Base-by-base conservation (phyloP, 2,113 vertebrate genomes). In the Dipodomys stephensi region DNA sequence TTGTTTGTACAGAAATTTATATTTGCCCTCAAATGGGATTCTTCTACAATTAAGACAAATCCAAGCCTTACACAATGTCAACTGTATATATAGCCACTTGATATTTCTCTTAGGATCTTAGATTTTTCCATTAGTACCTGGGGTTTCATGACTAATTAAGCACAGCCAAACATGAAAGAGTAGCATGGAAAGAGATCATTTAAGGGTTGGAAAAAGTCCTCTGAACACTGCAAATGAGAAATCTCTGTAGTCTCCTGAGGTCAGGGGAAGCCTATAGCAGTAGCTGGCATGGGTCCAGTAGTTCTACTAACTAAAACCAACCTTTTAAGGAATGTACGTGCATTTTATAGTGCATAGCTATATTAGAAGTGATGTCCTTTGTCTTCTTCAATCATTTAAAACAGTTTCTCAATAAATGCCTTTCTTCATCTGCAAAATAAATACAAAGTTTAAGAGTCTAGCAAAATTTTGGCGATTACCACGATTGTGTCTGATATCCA, bases 311-410 rank as follows among this genome's bases (percentile, higher is more conserved):
- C 18, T 80, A 30, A 18, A 22, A 12, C 20, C 4, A 2, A 28
- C 15, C 7, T 28, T 82, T 81, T 72, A 46, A 88, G 78, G 78
- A 44, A 4, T 68, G n/a, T 79, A 35, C 16, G 25, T 10, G 8
- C 25, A 69, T 82, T 81, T 90, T 3, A 71, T 76, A 74, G 25
- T 28, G 16, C 46, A 53, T 90, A 64, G 57, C 19, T 0, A 3
- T 69, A 46, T 80, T 62, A 53, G 0, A 2, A 92, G 16, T 35
- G 7, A 0, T 73, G 53, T 23, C 0, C 83, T 90, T 90, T 81
- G 27, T 74, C 25, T 82, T 85, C 69, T 65, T 86, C 25, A 86
- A 79, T 65, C 10, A 39, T 85, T 95, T 85, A 49, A 88, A 94
- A 68, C 20, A 77, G n/a, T 35, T 32, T 80, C 28, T 69, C 2